Base-by-base conservation (phyloP, 2,888 invertebrate species). In the Bombylius major region DNA sequence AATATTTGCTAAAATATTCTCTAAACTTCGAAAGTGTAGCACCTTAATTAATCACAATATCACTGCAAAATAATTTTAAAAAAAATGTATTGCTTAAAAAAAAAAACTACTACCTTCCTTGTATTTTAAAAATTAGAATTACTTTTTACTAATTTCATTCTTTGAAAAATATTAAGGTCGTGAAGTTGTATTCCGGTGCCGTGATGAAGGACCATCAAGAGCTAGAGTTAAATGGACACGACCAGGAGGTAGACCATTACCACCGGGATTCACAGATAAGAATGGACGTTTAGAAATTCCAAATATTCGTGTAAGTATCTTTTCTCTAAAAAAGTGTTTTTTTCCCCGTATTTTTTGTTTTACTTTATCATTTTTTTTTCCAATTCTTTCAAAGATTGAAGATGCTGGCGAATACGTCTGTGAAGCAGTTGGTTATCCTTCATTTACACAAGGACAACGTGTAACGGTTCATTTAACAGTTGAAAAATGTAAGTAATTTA, bases 151-250 rank as follows among this genome's bases (percentile, higher is more conserved):
- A 23, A 23, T 23, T 23, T 23, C 23, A 23, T 23, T 23, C 23
- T 23, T 23, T 23, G 23, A 23, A 23, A n/a, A 1, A 23, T 23
- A 23, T 23, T 23, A 32, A 92, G 95, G 89, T 72, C 86, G 89
- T 47, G 93, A 94, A 73, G 94, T 94, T 46, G 90, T 93, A 44
- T 90, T 95, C 79, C 87, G 87, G 75, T 96, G 96, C 69, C 85
- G 93, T 62, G 93, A 94, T 67, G 91, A 91, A 73, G 90, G 95
- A n/a, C 81, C 81, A 1, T 70, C 80, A 1, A 79, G 92, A 55
- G 86, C 87, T 5, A 78, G 78, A 53, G 89, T 94, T 6, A 79
- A 79, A 44, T 91, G 90, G 88, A 69, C 81, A 0, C 80, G 87
- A 54, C 86, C 83, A 50, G 83, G 84, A 53, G 84, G 85, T 39